Evolutionary conservation across 2,888 invertebrate species (phyloP).

Genomic region (Heliconius ethilla): DNA sequence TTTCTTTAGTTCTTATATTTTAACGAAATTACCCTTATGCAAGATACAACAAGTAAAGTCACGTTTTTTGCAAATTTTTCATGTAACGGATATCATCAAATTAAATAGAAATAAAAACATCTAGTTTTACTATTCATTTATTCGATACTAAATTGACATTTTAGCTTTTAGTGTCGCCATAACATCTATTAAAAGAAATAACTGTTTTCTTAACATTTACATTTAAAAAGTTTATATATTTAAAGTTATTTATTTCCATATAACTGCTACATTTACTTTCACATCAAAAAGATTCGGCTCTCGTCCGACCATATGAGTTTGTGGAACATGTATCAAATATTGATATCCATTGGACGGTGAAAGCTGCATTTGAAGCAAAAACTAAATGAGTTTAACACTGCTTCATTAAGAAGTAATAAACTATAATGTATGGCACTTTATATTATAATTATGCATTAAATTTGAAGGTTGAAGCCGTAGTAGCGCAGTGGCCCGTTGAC

Average conservation of each 20-base stretch:
- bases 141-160: neutral
- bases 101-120: too few species aligned
- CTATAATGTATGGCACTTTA: neutral
- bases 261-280: conserved; percentile 21
- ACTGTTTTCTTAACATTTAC: conserved; percentile 4
- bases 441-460: neutral
- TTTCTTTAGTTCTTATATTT: too few species aligned
- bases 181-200: neutral
- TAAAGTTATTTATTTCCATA: neutral
- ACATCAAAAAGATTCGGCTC: conserved; percentile 14
- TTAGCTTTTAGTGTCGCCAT: neutral
- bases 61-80: too few species aligned
- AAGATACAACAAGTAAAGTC: too few species aligned
- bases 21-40: too few species aligned
- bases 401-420: conserved; percentile 18
- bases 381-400: neutral
- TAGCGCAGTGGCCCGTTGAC: too few species aligned
- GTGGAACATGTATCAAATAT: conserved; percentile 16
- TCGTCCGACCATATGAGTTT: conserved; percentile 10
- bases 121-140: too few species aligned
- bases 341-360: neutral
- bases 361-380: conserved; percentile 13
- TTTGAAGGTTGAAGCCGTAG: neutral
- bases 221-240: neutral
- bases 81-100: too few species aligned